Base-by-base conservation (phyloP, 1,140 invertebrate species). In the Drosophila nannoptera region DNA sequence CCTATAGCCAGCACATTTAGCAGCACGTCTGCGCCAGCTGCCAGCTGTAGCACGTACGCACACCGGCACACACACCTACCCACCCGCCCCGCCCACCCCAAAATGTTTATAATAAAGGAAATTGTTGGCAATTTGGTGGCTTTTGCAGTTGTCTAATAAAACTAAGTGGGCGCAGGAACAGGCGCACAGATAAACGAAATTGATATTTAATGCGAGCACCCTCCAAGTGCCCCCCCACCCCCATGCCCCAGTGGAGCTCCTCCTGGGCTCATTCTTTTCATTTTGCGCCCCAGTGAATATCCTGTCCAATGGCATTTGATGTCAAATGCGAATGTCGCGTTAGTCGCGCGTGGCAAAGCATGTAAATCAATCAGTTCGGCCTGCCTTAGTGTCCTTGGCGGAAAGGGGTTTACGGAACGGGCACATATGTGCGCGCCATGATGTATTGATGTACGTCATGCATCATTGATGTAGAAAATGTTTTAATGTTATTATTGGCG, bases 381-480 rank as follows among this genome's bases (percentile, higher is more conserved):
- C 50, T 71, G 74, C 68, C 42, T 16, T 54, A 12, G n/a, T 7
- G 55, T 56, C 43, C 55, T 42, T 72, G 35, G 48, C 16, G 38
- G 29, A 65, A 64, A 49, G 31, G 68, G 59, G 12, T 61, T 73
- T 69, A 65, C 61, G 62, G 73, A 73, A 65, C 42, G 61, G 55
- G 22, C 22, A 63, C 49, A 60, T 61, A 73, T 75, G 73, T 55
- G 73, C 70, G 73, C 63, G 58, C 64, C 53, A 52, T 80, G 81
- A 81, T 62, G 81, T 80, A 86, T 81, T 80, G 80, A 75, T 80
- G 73, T 86, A 81, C 73, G 81, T 75, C 81, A 76, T 84, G 80
- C 81, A 80, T 77, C 82, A 86, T 86, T 86, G 81, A 86, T 77
- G 77, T 67, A 86, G 81, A 80, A 83, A 83, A 83, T 84, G 78